These are phyloP conservation scores for Hemicrepidius hirtus DNA, from an alignment of 2,888 invertebrate genomes.

Conservation along the genomic window DNA sequence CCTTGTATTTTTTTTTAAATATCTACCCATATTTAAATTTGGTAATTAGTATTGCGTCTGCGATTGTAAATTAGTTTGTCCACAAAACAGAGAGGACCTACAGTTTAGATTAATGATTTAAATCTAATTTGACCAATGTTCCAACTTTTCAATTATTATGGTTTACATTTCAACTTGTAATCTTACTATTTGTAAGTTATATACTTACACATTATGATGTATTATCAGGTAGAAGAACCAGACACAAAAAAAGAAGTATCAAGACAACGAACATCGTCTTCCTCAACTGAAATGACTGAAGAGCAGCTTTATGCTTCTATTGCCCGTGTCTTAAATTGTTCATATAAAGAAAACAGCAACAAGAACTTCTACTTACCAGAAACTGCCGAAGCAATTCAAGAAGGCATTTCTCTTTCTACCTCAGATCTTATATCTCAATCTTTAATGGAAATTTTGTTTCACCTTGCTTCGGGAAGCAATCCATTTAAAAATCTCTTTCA, in stretches of 20 bases:
- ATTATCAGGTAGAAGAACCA: conserved; percentile 74
- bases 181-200: not conserved
- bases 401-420: conserved; percentile 68
- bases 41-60: no score
- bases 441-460: conserved; percentile 72
- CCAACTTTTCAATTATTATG: no score
- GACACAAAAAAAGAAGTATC: conserved; percentile 72
- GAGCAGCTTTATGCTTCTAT: conserved; percentile 80
- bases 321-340: conserved; percentile 82
- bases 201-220: no score
- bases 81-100: no score
- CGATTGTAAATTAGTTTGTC: no score
- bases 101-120: no score
- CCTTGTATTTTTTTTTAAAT: no score
- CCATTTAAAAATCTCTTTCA: conserved; percentile 66
- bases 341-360: conserved; percentile 76
- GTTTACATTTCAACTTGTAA: not conserved
- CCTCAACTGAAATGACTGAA: conserved; percentile 77
- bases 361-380: conserved; percentile 72
- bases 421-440: conserved; percentile 78
- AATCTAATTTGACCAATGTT: no score
- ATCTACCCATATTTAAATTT: no score
- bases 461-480: conserved; percentile 67
- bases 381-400: conserved; percentile 70
- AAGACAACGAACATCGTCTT: conserved; percentile 66